Evolutionary conservation across 2,797 vertebrate species (phyloP), one percentile per base, ranked within the genome.

Genomic region (Ispidina lecontei): DNA sequence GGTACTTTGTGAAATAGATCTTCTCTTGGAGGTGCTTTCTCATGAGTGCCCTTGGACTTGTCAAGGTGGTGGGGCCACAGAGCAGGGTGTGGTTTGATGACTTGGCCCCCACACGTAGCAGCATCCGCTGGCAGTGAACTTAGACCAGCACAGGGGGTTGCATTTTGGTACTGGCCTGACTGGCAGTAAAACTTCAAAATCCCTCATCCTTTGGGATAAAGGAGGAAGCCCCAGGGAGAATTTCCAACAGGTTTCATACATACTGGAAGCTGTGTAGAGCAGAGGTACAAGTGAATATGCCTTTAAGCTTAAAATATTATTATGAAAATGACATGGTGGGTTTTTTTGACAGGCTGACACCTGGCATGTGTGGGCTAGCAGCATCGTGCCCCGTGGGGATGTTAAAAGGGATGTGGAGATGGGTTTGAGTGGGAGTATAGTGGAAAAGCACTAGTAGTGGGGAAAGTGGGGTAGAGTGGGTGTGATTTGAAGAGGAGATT

Each of bases 11-110:
- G 37, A 28, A 35, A n/a, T 3, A 0, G 10, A 1, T 8, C 10
- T 55, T 20, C 22, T 56, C 31, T 69, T 69, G 33, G 20, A 77
- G 69, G 25, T 73, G n/a, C 10, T 1, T 59, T 69, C 79, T n/a
- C 23, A 5, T 22, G 14, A 17, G 9, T 0, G 0, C 21, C 59
- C 28, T 58, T 41, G 44, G 14, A 14, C 0, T 0, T 31, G 6
- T 55, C 46, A 14, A n/a, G 28, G 17, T 54, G 28, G 11, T 67
- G 16, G 31, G 31, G 47, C 19, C 29, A 14, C 14, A 37, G 29
- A 62, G 65, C 17, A 55, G 58, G 37, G 55, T 18, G 25, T 69
- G 13, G 13, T 47, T 62, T 68, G 56, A 12, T 58, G 52, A 16
- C 43, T 74, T 35, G 4, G 3, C 79, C 39, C 31, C 43, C 37